Base-by-base conservation (phyloP, 2,797 vertebrate species). In the Lacerta bilineata region DNA sequence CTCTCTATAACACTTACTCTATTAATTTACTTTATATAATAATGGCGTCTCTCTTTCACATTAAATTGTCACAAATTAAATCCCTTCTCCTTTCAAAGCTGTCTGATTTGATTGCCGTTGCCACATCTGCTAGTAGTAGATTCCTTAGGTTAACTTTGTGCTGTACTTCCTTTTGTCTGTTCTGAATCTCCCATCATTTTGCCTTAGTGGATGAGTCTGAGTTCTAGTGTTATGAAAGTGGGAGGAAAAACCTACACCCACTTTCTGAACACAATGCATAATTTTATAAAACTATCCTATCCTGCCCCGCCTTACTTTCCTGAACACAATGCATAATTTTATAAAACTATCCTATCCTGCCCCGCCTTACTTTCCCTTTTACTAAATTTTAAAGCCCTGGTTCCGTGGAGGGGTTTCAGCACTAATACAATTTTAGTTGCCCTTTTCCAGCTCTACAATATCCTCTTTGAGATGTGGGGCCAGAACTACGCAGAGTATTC, bases 1-100 rank as follows among this genome's bases (percentile, higher is more conserved):
- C 29, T 13, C 29, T 85, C 79, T 46, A 23, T 0, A 0, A 23
- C 18, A 81, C 86, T 87, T 82, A 68, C 3, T 25, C 2, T 0
- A 79, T 75, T 85, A 90, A 72, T 76, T 80, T 64, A 13, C 75
- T 68, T 9, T 46, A 80, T 8, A 71, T 39, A n/a, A 75, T 69
- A 29, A 66, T 76, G 72, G 75, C 23, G 8, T 69, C 72, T 36
- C 68, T 90, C n/a, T 20, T 17, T 27, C n/a, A 27, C 36, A 77
- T 25, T 0, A 7, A 71, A 43, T 29, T 23, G 79, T 82, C 29
- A 76, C 17, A 55, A 68, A 43, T 80, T 59, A 18, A 0, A 18
- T 3, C 69, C 72, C 68, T 23, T n/a, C 46, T 11, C 46, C 50
- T 46, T 59, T 79, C 55, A 55, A 79, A 79, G 77, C 13, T 6